phyloP scores from a whole-genome alignment of 2,113 vertebrate genomes.

The Seriola quinqueradiata region DNA sequence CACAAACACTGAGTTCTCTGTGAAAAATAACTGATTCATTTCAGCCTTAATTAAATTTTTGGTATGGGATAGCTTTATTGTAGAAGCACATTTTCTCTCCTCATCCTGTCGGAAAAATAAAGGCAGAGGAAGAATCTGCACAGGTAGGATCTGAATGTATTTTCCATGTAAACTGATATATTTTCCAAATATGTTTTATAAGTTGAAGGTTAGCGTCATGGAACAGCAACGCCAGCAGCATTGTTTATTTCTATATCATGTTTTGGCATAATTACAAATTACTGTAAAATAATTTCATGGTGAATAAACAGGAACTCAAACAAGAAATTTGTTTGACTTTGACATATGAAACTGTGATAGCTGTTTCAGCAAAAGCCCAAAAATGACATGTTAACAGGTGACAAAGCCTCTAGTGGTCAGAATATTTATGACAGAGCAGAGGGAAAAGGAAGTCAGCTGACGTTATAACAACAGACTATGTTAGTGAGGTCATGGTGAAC shows the following conservation, averaged over 20 bases:
- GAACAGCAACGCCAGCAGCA: background rate
- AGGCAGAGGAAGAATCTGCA: background rate
- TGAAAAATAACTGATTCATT: background rate
- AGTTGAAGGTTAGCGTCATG: background rate
- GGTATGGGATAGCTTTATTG: background rate
- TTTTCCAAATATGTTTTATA: background rate
- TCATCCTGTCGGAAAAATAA: background rate
- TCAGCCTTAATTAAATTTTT: background rate
- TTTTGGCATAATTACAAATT: background rate
- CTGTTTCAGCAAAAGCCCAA: too few relatives aligned
- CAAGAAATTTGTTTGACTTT: background rate
- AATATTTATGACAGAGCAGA: too few relatives aligned
- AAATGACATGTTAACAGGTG: too few relatives aligned
- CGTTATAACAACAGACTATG: too few relatives aligned
- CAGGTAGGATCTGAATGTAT: background rate
- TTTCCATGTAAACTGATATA: background rate
- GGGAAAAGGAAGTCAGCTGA: too few relatives aligned
- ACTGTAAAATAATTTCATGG: background rate
- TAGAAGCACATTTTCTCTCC: background rate
- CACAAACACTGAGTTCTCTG: background rate
- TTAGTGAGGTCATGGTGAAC: too few relatives aligned
- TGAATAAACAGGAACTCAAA: constrained; percentile 7
- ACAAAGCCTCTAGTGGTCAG: too few relatives aligned
- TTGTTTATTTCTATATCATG: background rate
- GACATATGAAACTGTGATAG: too few relatives aligned